A percentile compares a stretch with the other conserved stretches of the same genome.
Conservation (phyloP, 2,797 vertebrate genomes). For the Holocentrus rufus region DNA sequence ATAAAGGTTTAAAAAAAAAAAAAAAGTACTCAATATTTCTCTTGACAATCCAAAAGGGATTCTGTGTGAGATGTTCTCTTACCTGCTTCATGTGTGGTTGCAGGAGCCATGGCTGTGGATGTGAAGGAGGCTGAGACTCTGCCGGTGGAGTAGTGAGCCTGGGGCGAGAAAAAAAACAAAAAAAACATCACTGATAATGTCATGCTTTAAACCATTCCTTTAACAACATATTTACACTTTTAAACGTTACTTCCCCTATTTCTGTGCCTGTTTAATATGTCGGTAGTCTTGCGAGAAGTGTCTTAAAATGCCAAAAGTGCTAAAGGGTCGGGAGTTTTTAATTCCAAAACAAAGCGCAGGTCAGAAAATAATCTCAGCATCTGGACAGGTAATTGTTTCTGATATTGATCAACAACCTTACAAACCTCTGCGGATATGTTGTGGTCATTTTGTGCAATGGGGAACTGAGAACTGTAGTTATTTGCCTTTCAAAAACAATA, state of each 20-base stretch:
- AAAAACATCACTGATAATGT: not conserved
- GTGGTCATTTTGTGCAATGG: too few relatives aligned
- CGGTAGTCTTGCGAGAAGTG: not conserved
- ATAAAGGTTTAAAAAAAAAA: slow-evolving; percentile 18
- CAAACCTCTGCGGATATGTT: too few relatives aligned
- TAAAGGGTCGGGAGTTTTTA: too few relatives aligned
- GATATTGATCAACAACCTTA: too few relatives aligned
- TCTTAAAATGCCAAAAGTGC: not conserved
- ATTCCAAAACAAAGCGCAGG: too few relatives aligned
- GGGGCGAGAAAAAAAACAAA: not conserved
- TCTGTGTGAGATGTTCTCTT: slow-evolving; percentile 46
- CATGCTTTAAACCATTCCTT: too few relatives aligned
- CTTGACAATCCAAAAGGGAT: slow-evolving; percentile 2
- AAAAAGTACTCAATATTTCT: slow-evolving; percentile 1
- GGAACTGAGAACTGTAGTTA: too few relatives aligned
- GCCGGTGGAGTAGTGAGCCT: slow-evolving; percentile 99
- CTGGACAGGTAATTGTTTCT: too few relatives aligned
- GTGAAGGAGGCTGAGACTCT: slow-evolving; percentile 96
- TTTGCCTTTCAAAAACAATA: too few relatives aligned
- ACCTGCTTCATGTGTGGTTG: slow-evolving; percentile 94
- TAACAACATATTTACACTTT: too few relatives aligned
- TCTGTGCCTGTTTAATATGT: not conserved
- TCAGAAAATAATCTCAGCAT: too few relatives aligned
- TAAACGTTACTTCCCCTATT: not conserved
- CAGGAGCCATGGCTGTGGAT: slow-evolving; percentile 94